These are phyloP conservation scores for Polypterus senegalus DNA, from an alignment of 2,113 vertebrate species.

Conservation along the genomic window DNA sequence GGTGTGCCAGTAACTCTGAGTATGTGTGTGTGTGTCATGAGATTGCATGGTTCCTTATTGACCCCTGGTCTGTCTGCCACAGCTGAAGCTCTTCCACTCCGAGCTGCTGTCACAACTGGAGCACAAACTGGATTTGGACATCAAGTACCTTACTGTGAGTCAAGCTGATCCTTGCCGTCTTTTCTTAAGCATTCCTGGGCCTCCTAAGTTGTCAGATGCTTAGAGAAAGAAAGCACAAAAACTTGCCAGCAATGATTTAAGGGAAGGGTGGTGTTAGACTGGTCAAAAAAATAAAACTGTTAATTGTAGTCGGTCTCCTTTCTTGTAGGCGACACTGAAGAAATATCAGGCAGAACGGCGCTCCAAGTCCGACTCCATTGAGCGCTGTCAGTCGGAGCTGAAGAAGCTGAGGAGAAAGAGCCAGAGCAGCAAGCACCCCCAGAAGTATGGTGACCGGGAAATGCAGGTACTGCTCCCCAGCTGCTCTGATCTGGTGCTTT, in stretches of 20 bases:
- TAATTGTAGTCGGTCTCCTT: neutral
- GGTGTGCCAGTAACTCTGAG: neutral
- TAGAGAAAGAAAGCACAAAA: too few relatives aligned
- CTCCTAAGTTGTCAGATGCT: too few relatives aligned
- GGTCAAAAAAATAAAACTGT: too few relatives aligned
- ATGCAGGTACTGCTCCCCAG: constrained; percentile 47
- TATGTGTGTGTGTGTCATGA: constrained; percentile 2
- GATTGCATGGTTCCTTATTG: neutral
- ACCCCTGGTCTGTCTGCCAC: constrained; percentile 5
- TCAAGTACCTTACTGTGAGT: constrained; percentile 64
- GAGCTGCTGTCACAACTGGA: constrained; percentile 67
- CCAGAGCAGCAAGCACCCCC: constrained; percentile 61
- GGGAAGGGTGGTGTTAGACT: too few relatives aligned
- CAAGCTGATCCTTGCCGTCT: neutral
- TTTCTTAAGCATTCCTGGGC: too few relatives aligned
- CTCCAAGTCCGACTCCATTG: constrained; percentile 59
- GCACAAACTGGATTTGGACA: constrained; percentile 69
- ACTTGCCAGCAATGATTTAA: too few relatives aligned
- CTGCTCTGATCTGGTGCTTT: neutral
- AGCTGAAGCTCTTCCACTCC: constrained; percentile 71
- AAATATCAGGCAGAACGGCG: constrained; percentile 66
- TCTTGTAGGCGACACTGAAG: constrained; percentile 56
- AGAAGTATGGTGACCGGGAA: constrained; percentile 70
- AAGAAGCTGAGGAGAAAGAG: constrained; percentile 70
- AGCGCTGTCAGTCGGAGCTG: constrained; percentile 65